These are phyloP conservation scores for Allygus modestus DNA, from an alignment of 2,888 invertebrate genomes.

Conservation along the genomic window DNA sequence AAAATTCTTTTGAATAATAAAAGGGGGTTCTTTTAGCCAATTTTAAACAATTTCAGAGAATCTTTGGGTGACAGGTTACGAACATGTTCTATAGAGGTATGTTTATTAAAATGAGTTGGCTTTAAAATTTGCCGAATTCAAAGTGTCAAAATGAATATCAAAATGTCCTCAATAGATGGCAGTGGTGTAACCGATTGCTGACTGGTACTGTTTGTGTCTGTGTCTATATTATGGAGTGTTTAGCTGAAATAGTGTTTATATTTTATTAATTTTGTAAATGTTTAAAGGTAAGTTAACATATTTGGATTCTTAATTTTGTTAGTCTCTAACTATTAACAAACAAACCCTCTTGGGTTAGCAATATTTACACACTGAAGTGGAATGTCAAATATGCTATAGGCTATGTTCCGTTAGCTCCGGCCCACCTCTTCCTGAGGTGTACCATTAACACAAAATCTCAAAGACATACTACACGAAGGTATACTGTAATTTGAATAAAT, in stretches of 20 bases:
- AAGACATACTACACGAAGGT: background rate
- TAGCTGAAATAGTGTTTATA: conserved; percentile 33
- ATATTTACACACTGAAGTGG: background rate
- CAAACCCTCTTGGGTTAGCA: background rate
- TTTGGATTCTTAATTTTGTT: background rate
- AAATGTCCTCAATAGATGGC: background rate
- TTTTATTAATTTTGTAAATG: conserved; percentile 39
- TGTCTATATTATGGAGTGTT: conserved; percentile 33
- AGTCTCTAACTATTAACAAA: background rate
- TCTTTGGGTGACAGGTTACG: no score
- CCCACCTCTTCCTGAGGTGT: conserved; percentile 29
- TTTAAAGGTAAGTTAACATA: conserved; percentile 2
- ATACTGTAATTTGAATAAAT: background rate
- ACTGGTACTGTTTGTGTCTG: conserved; percentile 8
- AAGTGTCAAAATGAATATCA: background rate
- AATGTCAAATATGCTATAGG: background rate
- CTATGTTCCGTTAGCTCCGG: conserved; percentile 46
- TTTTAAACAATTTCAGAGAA: no score
- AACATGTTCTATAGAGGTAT: no score
- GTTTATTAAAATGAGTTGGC: no score
- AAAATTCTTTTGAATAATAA: no score
- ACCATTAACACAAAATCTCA: background rate
- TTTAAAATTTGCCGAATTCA: background rate
- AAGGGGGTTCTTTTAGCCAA: no score
- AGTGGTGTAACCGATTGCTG: conserved; percentile 6